phyloP scores from a whole-genome alignment of 1,140 invertebrate genomes.

The Aphidius ervi region DNA sequence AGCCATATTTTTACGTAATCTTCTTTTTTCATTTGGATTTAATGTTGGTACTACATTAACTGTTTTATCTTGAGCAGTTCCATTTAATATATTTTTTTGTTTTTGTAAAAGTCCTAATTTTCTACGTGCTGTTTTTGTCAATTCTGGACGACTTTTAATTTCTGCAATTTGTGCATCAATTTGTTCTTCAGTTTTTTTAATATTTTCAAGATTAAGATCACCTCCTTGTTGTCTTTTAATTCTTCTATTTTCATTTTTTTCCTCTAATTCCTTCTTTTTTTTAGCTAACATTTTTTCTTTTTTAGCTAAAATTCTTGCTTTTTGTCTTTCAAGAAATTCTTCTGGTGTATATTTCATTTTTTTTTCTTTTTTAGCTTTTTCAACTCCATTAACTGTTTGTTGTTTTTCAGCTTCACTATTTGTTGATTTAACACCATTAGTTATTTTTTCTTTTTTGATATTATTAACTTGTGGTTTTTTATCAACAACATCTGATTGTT shows the following conservation, averaged over 20 bases:
- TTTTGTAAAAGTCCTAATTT: conserved; percentile 29
- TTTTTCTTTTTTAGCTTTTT: conserved; percentile 2
- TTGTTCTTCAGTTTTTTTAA: conserved; percentile 25
- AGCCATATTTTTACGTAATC: not conserved
- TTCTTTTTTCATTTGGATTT: not conserved
- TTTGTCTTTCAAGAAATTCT: not conserved
- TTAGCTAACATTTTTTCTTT: not conserved
- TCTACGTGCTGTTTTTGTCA: conserved; percentile 33
- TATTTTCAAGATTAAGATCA: conserved; percentile 13
- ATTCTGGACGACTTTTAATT: conserved; percentile 24
- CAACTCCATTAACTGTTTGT: not conserved
- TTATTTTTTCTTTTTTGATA: not conserved
- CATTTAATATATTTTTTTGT: conserved; percentile 22
- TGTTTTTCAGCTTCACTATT: not conserved
- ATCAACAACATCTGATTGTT: not conserved
- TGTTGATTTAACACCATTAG: not conserved
- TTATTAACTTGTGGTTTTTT: not conserved
- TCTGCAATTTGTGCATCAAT: conserved; percentile 29
- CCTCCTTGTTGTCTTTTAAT: conserved; percentile 3
- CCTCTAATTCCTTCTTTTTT: not conserved
- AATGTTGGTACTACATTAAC: conserved; percentile 24
- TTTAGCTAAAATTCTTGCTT: not conserved
- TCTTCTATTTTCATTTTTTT: conserved; percentile 16
- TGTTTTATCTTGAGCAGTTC: conserved; percentile 38
- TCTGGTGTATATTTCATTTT: not conserved